Conservation (phyloP, 2,113 vertebrate genomes). For the Prionailurus bengalensis region DNA sequence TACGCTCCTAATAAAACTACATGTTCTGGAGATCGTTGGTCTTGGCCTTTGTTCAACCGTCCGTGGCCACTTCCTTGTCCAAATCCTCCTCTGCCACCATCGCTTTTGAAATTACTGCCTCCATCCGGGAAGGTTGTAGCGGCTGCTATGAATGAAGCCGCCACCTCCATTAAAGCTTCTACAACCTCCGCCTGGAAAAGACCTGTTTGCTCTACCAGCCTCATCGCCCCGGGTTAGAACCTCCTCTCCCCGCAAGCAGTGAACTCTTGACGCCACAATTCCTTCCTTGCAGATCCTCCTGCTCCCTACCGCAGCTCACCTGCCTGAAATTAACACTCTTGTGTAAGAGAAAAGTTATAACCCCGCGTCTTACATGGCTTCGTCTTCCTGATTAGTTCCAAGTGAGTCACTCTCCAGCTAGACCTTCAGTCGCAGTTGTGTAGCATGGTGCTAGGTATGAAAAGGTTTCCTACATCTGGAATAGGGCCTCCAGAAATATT, state of each 20-base stretch:
- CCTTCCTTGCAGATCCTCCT: neutral
- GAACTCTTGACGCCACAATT: neutral
- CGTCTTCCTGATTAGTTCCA: neutral
- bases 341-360: neutral
- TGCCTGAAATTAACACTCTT: neutral
- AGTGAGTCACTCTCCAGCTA: neutral
- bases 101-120: slow-evolving; percentile 85
- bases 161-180: slow-evolving; percentile 75
- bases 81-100: slow-evolving; percentile 74
- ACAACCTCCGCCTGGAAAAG: slow-evolving; percentile 91
- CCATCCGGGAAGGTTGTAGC: slow-evolving; percentile 83
- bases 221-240: neutral
- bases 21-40: slow-evolving; percentile 95
- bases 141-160: slow-evolving; percentile 68
- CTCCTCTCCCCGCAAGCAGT: neutral
- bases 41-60: slow-evolving; percentile 90
- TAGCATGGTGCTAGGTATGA: neutral
- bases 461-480: neutral
- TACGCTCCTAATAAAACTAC: slow-evolving; percentile 87
- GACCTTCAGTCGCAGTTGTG: neutral
- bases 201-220: slow-evolving; percentile 87
- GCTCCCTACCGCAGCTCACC: neutral
- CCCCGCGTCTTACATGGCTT: neutral
- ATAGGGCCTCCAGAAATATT: neutral
- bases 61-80: slow-evolving; percentile 79